phyloP scores from a whole-genome alignment of 1,140 invertebrate species.

The Euschistus heros region DNA sequence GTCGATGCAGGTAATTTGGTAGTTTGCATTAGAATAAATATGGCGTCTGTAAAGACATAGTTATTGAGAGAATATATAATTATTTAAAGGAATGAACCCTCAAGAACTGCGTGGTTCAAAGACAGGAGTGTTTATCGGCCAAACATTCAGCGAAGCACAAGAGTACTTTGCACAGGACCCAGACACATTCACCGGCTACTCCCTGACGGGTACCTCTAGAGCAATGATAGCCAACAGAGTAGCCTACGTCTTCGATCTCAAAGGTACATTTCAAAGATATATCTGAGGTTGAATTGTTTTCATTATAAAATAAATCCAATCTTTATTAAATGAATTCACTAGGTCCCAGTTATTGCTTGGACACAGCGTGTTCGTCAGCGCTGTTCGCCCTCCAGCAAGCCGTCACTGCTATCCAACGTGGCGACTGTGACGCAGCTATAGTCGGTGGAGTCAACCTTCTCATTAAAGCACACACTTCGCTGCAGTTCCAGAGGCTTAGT shows the following conservation, averaged over 20 bases:
- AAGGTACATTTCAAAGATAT: not conserved
- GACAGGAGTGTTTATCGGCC: not conserved
- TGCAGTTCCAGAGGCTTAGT: slow-evolving; percentile 84
- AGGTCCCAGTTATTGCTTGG: slow-evolving; percentile 84
- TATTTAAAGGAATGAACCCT: not conserved
- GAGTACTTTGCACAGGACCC: not conserved
- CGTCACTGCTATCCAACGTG: slow-evolving; percentile 63
- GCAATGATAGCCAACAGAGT: not conserved
- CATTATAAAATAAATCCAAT: too few relatives aligned
- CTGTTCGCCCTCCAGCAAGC: slow-evolving; percentile 82
- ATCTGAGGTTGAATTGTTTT: not conserved
- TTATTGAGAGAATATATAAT: not conserved
- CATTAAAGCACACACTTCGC: slow-evolving; percentile 73
- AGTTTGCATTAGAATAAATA: not conserved
- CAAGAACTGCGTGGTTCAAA: not conserved
- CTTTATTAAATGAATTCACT: slow-evolving; percentile 22
- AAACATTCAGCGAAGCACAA: not conserved
- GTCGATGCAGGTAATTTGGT: slow-evolving; percentile 71
- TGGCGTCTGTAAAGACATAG: not conserved
- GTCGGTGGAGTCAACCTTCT: slow-evolving; percentile 71
- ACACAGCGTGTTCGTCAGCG: slow-evolving; percentile 92
- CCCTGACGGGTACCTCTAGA: not conserved
- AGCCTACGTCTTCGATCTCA: slow-evolving; percentile 3
- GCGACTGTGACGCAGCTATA: slow-evolving; percentile 84
- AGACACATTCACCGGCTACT: not conserved